A percentile compares a stretch with the other conserved stretches of the same genome.
These are phyloP conservation scores for Diplodus puntazzo DNA, from an alignment of 2,797 vertebrate genomes.

Conservation along the genomic window DNA sequence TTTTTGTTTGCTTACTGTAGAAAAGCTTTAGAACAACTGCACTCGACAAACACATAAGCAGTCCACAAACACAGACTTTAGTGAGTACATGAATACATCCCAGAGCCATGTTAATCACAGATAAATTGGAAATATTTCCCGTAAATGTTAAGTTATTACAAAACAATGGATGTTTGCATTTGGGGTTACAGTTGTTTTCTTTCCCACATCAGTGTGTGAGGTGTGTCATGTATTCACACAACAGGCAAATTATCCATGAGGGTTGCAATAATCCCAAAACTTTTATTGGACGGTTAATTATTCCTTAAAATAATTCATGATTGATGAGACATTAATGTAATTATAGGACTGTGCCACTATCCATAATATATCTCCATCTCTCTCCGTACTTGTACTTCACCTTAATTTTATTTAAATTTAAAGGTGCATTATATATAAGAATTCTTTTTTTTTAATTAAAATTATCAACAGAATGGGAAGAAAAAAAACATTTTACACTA, in stretches of 20 bases:
- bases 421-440: too few relatives aligned
- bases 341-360: not conserved
- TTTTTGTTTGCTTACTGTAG: not conserved
- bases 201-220: not conserved
- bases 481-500: too few relatives aligned
- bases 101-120: not conserved
- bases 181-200: conserved; percentile 1
- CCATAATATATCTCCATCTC: not conserved
- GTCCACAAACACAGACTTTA: not conserved
- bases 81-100: not conserved
- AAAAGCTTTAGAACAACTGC: not conserved
- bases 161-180: not conserved
- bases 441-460: too few relatives aligned
- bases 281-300: conserved; percentile 5
- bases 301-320: not conserved
- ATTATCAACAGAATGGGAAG: too few relatives aligned
- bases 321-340: conserved; percentile 1
- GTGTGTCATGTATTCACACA: not conserved
- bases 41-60: not conserved
- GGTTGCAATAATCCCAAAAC: not conserved
- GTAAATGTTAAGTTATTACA: not conserved
- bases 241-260: not conserved
- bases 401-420: not conserved
- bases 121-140: not conserved
- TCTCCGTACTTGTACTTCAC: not conserved